Evolutionary conservation across 2,113 vertebrate genomes (phyloP).

Genomic region (Capreolus pygargus): DNA sequence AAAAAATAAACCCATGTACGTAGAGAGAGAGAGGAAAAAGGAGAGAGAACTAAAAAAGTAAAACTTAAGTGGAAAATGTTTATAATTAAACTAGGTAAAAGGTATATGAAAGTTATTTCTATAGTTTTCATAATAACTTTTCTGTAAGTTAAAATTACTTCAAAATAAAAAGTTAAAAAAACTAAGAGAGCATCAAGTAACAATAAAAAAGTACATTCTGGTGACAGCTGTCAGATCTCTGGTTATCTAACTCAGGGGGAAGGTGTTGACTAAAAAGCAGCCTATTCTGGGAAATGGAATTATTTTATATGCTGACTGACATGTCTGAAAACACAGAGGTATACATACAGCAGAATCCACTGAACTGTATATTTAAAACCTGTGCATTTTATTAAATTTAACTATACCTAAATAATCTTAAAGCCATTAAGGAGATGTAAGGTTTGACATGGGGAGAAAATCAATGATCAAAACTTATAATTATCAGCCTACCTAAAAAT

Average conservation of each 20-base stretch:
- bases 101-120: background rate
- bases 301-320: background rate
- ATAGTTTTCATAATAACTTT: background rate
- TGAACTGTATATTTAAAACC: background rate
- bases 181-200: background rate
- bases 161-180: slow-evolving; percentile 10
- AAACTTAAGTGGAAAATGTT: background rate
- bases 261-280: background rate
- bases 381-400: slow-evolving; percentile 3
- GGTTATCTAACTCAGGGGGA: background rate
- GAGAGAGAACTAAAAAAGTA: background rate
- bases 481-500: background rate
- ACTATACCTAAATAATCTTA: background rate
- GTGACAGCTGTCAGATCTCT: background rate
- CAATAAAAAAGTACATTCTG: background rate
- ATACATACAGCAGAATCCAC: background rate
- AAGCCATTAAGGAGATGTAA: background rate
- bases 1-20: background rate
- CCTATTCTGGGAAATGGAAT: background rate
- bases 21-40: background rate
- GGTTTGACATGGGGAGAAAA: background rate
- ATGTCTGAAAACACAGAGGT: background rate
- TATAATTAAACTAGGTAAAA: slow-evolving; percentile 16
- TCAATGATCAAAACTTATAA: slow-evolving; percentile 6
- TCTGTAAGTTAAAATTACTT: background rate